Conservation (phyloP, 2,797 vertebrate species). For the Rachycentron canadum region DNA sequence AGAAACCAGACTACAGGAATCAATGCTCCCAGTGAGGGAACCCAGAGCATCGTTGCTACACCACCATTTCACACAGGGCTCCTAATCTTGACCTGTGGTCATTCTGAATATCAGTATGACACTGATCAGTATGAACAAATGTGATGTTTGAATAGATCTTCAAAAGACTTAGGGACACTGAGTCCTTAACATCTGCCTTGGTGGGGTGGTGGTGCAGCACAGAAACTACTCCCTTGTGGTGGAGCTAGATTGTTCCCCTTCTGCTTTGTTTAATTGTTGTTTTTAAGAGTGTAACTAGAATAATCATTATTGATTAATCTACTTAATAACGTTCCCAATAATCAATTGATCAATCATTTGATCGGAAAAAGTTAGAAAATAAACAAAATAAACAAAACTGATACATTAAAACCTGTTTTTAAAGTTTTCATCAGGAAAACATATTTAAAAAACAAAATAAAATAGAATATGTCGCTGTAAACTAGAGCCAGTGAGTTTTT, state of each 20-base stretch:
- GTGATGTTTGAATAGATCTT: background rate
- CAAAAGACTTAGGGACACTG: background rate
- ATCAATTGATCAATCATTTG: background rate
- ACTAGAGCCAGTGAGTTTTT: too few species aligned
- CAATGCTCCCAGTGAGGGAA: background rate
- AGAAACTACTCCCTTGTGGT: background rate
- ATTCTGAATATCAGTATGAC: background rate
- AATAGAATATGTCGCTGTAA: too few species aligned
- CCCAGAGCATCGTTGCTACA: background rate
- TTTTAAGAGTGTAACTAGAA: background rate
- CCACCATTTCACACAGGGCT: background rate
- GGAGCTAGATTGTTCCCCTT: background rate
- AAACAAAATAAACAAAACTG: background rate
- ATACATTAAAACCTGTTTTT: background rate
- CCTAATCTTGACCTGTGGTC: background rate
- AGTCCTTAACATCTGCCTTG: background rate
- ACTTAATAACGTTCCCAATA: background rate
- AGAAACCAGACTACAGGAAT: background rate
- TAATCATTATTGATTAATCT: background rate
- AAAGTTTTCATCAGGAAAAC: background rate
- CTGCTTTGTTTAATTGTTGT: background rate
- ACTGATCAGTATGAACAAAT: background rate
- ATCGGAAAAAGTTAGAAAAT: background rate
- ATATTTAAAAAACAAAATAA: too few species aligned
- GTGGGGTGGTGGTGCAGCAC: background rate